Evolutionary conservation across 2,113 vertebrate species (phyloP).

Genomic region (Calcarius ornatus): DNA sequence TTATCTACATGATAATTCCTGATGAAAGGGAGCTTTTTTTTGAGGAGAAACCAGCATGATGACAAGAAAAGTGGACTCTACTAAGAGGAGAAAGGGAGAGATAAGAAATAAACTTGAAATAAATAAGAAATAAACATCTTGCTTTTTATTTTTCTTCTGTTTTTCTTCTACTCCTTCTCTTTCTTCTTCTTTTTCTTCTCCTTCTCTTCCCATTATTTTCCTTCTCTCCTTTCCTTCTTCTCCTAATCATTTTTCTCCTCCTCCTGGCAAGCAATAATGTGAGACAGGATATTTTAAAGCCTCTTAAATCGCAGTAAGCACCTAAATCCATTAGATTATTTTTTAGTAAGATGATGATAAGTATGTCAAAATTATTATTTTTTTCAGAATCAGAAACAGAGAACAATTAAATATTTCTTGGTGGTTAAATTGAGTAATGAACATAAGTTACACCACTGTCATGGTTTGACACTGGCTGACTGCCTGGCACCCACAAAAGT

Average conservation of each 20-base stretch:
- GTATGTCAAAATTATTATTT: not conserved
- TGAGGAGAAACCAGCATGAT: not conserved
- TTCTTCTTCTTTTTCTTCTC: not conserved
- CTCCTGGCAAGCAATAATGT: not conserved
- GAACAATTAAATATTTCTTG: not conserved
- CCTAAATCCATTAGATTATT: not conserved
- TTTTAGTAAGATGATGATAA: not conserved
- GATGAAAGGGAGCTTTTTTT: not conserved
- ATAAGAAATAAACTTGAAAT: not conserved
- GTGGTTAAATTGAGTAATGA: not conserved
- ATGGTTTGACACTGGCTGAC: not conserved
- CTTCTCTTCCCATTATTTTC: accelerated
- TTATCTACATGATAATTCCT: not conserved
- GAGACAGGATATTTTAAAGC: not conserved
- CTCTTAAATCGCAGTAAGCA: not conserved
- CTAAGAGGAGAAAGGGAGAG: not conserved
- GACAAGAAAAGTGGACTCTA: not conserved
- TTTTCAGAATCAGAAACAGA: not conserved
- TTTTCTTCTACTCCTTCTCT: not conserved
- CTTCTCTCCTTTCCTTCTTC: accelerated
- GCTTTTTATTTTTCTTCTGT: not conserved
- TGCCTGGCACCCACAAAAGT: not conserved
- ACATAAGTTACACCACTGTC: accelerated
- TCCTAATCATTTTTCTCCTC: not conserved
- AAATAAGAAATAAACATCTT: not conserved